These are phyloP conservation scores for Lasiommata megera DNA, from an alignment of 2,888 invertebrate genomes.

Conservation along the genomic window DNA sequence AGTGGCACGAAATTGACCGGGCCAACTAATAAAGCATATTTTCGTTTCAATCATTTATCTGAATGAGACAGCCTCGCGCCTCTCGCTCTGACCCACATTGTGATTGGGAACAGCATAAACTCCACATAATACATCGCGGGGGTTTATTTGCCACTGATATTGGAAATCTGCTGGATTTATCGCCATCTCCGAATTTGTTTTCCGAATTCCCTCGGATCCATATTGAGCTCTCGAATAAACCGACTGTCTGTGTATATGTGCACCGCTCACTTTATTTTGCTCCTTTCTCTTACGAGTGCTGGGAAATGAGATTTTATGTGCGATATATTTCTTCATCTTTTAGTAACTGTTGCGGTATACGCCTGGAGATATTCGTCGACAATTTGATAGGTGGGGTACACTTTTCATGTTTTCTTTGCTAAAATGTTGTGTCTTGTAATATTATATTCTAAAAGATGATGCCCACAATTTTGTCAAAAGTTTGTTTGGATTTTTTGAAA, in stretches of 20 bases:
- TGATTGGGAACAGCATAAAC: not conserved
- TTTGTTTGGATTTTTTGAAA: too few relatives aligned
- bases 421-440: not conserved
- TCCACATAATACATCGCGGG: not conserved
- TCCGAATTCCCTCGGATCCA: constrained; percentile 45
- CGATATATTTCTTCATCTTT: constrained; percentile 13
- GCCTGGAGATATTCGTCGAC: constrained; percentile 3
- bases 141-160: constrained; percentile 34
- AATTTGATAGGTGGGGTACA: constrained; percentile 6
- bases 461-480: too few relatives aligned
- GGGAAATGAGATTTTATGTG: constrained; percentile 6
- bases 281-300: constrained; percentile 6
- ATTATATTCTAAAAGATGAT: too few relatives aligned
- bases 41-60: too few relatives aligned
- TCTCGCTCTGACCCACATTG: not conserved
- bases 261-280: constrained; percentile 21
- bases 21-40: too few relatives aligned
- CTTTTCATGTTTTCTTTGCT: not conserved
- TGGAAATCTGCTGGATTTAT: constrained; percentile 41
- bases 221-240: constrained; percentile 44
- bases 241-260: constrained; percentile 18
- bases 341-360: constrained; percentile 6
- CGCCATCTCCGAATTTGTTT: constrained; percentile 48
- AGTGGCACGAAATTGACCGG: too few relatives aligned
- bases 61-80: not conserved